Conservation (phyloP, 2,888 invertebrate species). For the Stictocephala bisonia region DNA sequence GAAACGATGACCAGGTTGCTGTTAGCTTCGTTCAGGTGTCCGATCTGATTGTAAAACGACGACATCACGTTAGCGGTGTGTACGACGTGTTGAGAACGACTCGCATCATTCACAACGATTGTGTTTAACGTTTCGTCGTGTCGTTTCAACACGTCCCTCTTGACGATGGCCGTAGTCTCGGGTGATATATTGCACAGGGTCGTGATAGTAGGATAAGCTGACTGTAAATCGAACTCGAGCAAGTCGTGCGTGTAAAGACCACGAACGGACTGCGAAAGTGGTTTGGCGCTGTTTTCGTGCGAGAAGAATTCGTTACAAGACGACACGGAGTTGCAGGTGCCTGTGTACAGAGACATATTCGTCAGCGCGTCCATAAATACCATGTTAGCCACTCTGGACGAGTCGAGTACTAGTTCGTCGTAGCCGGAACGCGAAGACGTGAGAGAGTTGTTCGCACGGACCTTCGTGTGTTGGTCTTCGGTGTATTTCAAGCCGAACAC, state of each 20-base stretch:
- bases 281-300: not conserved
- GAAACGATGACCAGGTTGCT: not conserved
- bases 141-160: too few relatives aligned
- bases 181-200: not conserved
- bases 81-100: not conserved
- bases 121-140: too few relatives aligned
- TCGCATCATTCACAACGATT: too few relatives aligned
- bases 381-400: not conserved
- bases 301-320: not conserved
- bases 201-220: not conserved
- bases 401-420: too few relatives aligned
- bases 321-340: not conserved
- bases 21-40: not conserved
- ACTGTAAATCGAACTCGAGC: not conserved
- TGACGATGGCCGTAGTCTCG: slow-evolving; percentile 5
- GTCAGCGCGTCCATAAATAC: not conserved
- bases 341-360: not conserved
- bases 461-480: not conserved
- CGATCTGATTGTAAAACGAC: not conserved
- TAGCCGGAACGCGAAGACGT: too few relatives aligned
- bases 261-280: not conserved
- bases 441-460: too few relatives aligned
- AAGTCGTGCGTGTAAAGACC: not conserved
- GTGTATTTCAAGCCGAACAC: not conserved
- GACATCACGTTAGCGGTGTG: too few relatives aligned